Evolutionary conservation across 2,113 vertebrate species (phyloP).

Genomic region (Lagopus leucura): DNA sequence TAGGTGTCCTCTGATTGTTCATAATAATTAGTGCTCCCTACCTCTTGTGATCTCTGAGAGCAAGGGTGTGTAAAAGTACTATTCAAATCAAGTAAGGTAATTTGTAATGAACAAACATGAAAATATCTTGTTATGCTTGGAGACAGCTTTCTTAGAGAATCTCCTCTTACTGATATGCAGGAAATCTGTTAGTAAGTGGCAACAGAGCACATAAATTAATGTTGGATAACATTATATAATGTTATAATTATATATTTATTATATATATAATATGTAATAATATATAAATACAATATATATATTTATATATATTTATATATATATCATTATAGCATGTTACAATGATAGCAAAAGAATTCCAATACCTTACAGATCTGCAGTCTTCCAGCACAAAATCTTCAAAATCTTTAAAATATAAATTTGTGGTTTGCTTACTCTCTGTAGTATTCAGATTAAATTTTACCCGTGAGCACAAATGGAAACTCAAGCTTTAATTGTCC

Average conservation of each 20-base stretch:
- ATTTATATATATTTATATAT: no score
- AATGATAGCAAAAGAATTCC: background rate
- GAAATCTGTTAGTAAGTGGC: background rate
- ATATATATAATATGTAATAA: no score
- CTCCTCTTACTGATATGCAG: background rate
- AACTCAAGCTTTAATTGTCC: slow-evolving; percentile 5
- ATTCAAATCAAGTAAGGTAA: accelerated
- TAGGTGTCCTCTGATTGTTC: background rate
- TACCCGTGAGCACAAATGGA: slow-evolving; percentile 2
- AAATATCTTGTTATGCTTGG: background rate
- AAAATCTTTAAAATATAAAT: background rate
- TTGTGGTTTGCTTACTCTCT: background rate
- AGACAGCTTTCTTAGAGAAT: background rate
- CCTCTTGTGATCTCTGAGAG: background rate
- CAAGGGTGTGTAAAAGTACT: background rate
- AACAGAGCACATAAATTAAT: background rate
- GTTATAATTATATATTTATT: no score
- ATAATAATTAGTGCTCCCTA: background rate
- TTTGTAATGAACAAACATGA: background rate
- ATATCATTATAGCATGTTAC: no score
- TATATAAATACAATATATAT: no score
- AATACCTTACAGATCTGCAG: background rate
- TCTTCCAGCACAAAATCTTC: background rate
- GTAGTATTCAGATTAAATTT: slow-evolving; percentile 21
- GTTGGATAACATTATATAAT: background rate